These are phyloP conservation scores for Gallirallus australis DNA, from an alignment of 2,797 vertebrate genomes.

Conservation along the genomic window DNA sequence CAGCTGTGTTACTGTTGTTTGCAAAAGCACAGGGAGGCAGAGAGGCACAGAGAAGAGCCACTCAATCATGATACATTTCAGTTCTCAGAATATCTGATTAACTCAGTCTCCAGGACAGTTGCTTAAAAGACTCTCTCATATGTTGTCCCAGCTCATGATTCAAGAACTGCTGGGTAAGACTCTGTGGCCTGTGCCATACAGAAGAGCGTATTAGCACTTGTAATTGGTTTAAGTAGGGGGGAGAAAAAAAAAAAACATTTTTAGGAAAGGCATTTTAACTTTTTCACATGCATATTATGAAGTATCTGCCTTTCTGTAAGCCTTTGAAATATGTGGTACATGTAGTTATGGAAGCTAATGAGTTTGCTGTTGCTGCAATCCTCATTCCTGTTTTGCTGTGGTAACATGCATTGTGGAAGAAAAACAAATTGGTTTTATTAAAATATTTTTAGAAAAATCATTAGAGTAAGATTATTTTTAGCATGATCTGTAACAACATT, in stretches of 20 bases:
- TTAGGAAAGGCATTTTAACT: background rate
- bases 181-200: background rate
- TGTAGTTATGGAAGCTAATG: background rate
- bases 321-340: background rate
- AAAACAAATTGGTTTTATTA: background rate
- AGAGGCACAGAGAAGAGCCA: background rate
- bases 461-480: background rate
- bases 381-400: background rate
- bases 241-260: background rate
- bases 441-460: background rate
- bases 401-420: background rate
- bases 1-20: background rate
- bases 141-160: background rate
- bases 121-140: background rate
- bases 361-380: background rate
- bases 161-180: background rate
- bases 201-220: background rate
- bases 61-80: rapidly evolving
- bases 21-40: background rate
- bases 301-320: background rate
- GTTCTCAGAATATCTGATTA: background rate
- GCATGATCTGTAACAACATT: background rate
- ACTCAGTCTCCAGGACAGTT: background rate
- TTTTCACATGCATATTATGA: background rate
- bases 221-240: background rate